phyloP scores from a whole-genome alignment of 1,140 invertebrate genomes.

The Notospermus geniculatus region DNA sequence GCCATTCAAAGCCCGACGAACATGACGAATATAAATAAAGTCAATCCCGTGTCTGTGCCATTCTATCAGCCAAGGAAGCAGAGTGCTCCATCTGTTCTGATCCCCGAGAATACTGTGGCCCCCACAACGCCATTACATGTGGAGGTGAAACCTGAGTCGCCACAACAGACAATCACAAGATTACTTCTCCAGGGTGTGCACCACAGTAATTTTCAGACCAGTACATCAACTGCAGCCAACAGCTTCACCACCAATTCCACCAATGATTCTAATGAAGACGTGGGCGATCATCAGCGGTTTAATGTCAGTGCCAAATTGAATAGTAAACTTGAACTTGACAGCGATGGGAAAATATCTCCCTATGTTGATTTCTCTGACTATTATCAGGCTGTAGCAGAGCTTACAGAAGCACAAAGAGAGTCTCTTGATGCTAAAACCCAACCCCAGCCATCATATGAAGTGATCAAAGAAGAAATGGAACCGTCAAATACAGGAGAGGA shows the following conservation, averaged over 20 bases:
- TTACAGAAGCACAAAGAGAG: conserved; percentile 43
- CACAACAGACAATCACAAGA: conserved; percentile 13
- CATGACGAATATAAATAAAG: conserved; percentile 16
- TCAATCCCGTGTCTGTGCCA: conserved; percentile 25
- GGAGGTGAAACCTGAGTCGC: conserved; percentile 6
- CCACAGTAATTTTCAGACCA: conserved; percentile 25
- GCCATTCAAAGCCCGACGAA: conserved; percentile 49
- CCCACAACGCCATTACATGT: neutral
- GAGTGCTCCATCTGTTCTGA: conserved; percentile 1
- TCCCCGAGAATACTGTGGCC: neutral
- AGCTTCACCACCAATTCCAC: conserved; percentile 15
- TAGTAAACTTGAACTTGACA: conserved; percentile 56
- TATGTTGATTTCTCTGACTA: conserved; percentile 85
- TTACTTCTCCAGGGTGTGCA: conserved; percentile 16
- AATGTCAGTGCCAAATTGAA: conserved; percentile 23
- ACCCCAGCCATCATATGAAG: conserved; percentile 47
- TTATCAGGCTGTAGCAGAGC: conserved; percentile 70
- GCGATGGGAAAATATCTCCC: conserved; percentile 68
- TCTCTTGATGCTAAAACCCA: conserved; percentile 38
- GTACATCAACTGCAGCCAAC: conserved; percentile 1
- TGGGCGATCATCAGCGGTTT: conserved; percentile 40
- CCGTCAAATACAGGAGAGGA: neutral
- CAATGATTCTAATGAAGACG: conserved; percentile 40
- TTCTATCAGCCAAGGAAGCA: conserved; percentile 18
- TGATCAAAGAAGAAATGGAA: conserved; percentile 45